Evolutionary conservation across 2,113 vertebrate genomes (phyloP), one percentile per base, ranked within the genome.

Genomic region (Origma solitaria): DNA sequence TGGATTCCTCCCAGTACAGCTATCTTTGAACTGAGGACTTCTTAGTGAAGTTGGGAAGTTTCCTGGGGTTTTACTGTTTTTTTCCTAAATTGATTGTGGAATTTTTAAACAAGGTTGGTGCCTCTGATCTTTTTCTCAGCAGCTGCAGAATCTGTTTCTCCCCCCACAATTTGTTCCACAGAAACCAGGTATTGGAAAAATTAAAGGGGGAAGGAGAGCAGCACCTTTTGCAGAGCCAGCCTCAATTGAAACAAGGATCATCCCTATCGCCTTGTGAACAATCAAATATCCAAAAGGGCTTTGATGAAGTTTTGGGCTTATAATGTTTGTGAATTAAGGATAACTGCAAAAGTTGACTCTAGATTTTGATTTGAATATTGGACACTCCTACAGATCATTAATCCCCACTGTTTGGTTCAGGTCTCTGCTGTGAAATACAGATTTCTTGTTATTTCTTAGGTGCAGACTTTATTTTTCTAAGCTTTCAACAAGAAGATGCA

Each of bases 1-100:
- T 89, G 93, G 96, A 94, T 97, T 98, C 97, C 97, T 97, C 95
- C 95, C 54, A 64, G 96, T 95, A 96, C 90, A 94, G 94, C 96
- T 97, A 97, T 89, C 98, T 98, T 98, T 98, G 98, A 98, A 98
- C 98, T 98, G 95, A 97, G 90, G 92, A 97, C 97, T 97, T 97
- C 97, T 96, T 97, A 97, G 93, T 93, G 95, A 97, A 98, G 94
- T 94, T 94, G 95, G 88, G 96, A 96, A 96, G 97, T 95, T 98
- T 98, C 97, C 96, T 96, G 97, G 96, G 97, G 96, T 96, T 98
- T 98, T 96, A 96, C 82, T 93, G 90, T 66, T 97, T 96, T 97
- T 97, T 97, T 83, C 49, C 81, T 95, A 97, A 96, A 98, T 98
- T 96, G 98, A 98, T 98, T 98, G 96, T 97, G 93, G 97, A 98